phyloP scores from a whole-genome alignment of 2,113 vertebrate genomes.

The Muntiacus reevesi region DNA sequence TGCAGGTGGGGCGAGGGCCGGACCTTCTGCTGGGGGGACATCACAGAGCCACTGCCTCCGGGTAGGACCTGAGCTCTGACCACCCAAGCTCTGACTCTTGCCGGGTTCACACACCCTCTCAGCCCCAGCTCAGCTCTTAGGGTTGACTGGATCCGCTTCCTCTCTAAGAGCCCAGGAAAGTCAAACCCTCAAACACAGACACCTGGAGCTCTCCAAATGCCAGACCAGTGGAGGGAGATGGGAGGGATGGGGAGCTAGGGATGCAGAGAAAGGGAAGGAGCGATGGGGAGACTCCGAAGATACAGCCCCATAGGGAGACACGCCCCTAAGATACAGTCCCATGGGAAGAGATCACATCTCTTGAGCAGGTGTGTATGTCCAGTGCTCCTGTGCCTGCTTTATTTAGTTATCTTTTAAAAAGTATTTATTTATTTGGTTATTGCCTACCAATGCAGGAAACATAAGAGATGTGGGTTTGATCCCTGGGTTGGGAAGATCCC shows the following conservation, averaged over 20 bases:
- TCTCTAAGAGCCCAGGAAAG: background rate
- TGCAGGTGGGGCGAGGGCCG: background rate
- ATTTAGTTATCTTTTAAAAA: background rate
- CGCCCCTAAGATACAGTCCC: background rate
- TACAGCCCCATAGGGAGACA: background rate
- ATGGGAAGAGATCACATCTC: background rate
- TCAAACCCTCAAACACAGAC: background rate
- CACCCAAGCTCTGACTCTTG: background rate
- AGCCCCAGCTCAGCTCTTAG: background rate
- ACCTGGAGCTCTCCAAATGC: background rate
- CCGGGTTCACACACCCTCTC: accelerated
- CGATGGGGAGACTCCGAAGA: background rate
- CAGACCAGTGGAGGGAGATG: background rate
- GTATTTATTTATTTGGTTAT: background rate
- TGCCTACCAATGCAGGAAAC: background rate
- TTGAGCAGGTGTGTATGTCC: accelerated
- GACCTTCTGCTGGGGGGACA: background rate
- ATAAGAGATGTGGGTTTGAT: background rate
- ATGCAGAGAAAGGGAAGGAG: background rate
- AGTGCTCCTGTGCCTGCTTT: background rate
- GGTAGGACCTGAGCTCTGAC: background rate
- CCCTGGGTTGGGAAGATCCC: background rate
- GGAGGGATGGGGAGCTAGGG: background rate
- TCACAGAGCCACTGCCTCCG: background rate
- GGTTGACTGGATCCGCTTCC: background rate